Evolutionary conservation across 2,888 invertebrate genomes (phyloP), one percentile per base, ranked within the genome.

Genomic region (Chrysolina americana): DNA sequence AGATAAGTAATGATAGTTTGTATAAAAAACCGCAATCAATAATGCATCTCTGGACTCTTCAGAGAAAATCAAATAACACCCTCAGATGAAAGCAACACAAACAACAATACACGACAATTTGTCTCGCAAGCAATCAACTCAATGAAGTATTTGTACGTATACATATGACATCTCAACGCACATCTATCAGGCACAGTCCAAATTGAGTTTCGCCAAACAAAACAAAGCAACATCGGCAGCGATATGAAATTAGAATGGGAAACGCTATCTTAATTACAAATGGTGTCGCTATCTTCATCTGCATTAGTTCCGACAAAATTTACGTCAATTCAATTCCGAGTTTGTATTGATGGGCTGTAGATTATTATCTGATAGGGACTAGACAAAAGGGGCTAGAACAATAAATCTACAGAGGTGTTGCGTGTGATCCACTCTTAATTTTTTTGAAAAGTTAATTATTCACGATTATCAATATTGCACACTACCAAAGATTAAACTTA

Each of bases 231-330:
- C 68, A 73, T 76, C 74, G 65, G 71, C 73, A 65, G 28, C 63
- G 56, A 75, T 71, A 71, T 70, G 72, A 71, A 78, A 76, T 79
- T 66, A 75, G 71, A 77, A 70, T 65, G 64, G 70, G 70, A 76
- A 77, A 66, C 74, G 68, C 70, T 70, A 75, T 76, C 76, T 79
- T 79, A 79, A 79, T 79, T 79, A 77, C 78, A 74, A 75, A 75
- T 75, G 47, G 65, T 28, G 65, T 65, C 8, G 47, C 48, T 28
- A 28, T 65, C 65, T 65, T 41, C 65, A 65, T 65, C 48, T 47
- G 65, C 65, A 65, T 65, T 36, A 59, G 28, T 15, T 10, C 23
- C 47, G 44, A n/a, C 65, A 47, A 41, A 64, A 44, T 64, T 44
- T 44, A 64, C 44, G 17, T 44, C 44, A 15, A 65, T 28, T 65